Base-by-base conservation (phyloP, 2,113 vertebrate genomes). In the Catharus fuscescens region DNA sequence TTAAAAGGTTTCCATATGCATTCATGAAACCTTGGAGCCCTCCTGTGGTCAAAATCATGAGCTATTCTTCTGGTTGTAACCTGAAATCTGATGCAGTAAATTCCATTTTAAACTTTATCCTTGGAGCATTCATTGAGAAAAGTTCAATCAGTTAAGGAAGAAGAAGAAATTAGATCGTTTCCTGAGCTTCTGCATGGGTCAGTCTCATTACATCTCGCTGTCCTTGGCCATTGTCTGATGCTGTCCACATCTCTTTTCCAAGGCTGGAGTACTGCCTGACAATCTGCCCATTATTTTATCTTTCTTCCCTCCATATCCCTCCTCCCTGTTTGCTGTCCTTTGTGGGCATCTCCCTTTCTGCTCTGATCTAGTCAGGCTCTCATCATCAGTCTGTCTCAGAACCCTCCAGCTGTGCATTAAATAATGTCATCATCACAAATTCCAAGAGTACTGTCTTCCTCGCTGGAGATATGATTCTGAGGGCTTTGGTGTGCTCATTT, bases 11-110 rank as follows among this genome's bases (percentile, higher is more conserved):
- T 70, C 81, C 81, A 80, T 92, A 73, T 44, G 44, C 28, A 64
- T 80, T 73, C 60, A 66, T 88, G 95, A 96, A 94, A 80, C 93
- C 94, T 92, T 86, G 81, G 96, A 93, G 95, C 94, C 96, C 95
- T 96, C 96, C 94, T 94, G 96, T 96, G 95, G 96, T 90, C 81
- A 83, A 90, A 96, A 80, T 64, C 29, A 70, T 67, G 74, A 90
- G 85, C 21, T 82, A 73, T 54, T 88, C 66, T 80, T 90, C 66
- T 7, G 4, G 31, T 20, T 77, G 45, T 59, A 73, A 73, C 70
- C 93, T 34, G n/a, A 90, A 88, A 72, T 78, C 66, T 44, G 29
- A 23, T 21, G 21, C 32, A 70, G 47, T n/a, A 34, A 65, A 76
- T 50, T 44, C 34, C 29, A 10, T 88, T 70, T 57, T 53, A 89